Percentiles rank a stretch among this genome's conserved stretches.
Conservation (phyloP, 1,140 invertebrate species). For the Berghia stephanieae region DNA sequence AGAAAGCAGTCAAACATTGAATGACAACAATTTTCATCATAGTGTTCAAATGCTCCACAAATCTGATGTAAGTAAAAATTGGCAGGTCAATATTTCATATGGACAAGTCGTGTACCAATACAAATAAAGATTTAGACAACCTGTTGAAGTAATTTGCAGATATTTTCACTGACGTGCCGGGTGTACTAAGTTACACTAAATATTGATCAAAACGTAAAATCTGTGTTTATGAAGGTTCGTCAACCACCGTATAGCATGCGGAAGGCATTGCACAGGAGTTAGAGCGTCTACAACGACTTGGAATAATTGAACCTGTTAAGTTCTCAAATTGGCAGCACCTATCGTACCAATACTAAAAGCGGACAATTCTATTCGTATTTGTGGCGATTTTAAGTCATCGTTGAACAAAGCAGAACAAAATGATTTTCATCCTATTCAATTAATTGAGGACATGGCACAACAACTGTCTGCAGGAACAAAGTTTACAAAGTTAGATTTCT, state of each 20-base stretch:
- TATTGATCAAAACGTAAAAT: conserved; percentile 25
- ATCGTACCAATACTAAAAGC: conserved; percentile 63
- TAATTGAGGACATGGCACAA: conserved; percentile 52
- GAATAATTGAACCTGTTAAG: conserved; percentile 42
- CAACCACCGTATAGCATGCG: conserved; percentile 43
- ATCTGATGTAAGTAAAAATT: not conserved
- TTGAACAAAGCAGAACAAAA: conserved; percentile 53
- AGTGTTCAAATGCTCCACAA: no score
- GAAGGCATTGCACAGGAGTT: conserved; percentile 52
- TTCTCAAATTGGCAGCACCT: conserved; percentile 59
- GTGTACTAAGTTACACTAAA: conserved; percentile 32
- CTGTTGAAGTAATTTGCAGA: no score
- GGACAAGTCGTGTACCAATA: not conserved
- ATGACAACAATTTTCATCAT: no score
- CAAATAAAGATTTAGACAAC: no score
- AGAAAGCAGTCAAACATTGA: conserved; percentile 27
- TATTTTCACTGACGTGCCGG: conserved; percentile 28
- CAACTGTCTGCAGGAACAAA: conserved; percentile 44
- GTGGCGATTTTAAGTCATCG: conserved; percentile 63
- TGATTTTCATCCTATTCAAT: conserved; percentile 52
- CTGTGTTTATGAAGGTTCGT: conserved; percentile 34
- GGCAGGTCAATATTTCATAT: not conserved
- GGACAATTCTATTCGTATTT: conserved; percentile 56
- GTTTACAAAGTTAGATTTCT: conserved; percentile 58
- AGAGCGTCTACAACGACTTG: conserved; percentile 35